Conservation (phyloP, 2,797 vertebrate genomes). For the Gymnoscopelus braueri region DNA sequence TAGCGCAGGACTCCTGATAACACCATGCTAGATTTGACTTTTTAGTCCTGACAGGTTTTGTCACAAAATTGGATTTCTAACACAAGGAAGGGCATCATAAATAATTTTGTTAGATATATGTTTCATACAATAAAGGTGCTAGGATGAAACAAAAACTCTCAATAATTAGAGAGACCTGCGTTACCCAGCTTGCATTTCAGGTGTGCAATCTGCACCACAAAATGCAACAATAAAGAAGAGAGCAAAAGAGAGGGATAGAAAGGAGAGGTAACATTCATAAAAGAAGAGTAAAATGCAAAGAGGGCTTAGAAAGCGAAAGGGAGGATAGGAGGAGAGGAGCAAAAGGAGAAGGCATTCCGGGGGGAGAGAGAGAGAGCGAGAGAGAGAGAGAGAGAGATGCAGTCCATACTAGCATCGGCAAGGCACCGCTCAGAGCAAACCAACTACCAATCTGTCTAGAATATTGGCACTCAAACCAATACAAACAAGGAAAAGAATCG, state of each 20-base stretch:
- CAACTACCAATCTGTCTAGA: conserved; percentile 60
- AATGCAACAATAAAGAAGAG: conserved; percentile 47
- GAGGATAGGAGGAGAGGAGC: too few species aligned
- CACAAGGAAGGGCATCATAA: too few species aligned
- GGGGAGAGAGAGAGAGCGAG: conserved; percentile 27
- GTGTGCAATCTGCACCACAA: conserved; percentile 72
- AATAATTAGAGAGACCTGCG: conserved; percentile 64
- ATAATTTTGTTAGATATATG: too few species aligned
- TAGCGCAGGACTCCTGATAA: conserved; percentile 67
- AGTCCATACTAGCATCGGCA: conserved; percentile 79
- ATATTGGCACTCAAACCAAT: conserved; percentile 69
- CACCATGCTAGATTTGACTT: too few species aligned
- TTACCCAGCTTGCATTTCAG: conserved; percentile 75
- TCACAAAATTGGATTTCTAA: too few species aligned
- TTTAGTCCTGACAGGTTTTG: too few species aligned
- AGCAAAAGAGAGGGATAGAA: conserved; percentile 44
- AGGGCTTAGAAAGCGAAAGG: not conserved
- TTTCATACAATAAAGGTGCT: not conserved
- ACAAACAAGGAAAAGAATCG: conserved; percentile 60
- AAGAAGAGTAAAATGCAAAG: conserved; percentile 56
- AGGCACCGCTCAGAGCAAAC: conserved; percentile 76
- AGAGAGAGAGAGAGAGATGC: conserved; percentile 55
- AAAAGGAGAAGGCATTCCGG: conserved; percentile 41
- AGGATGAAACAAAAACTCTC: not conserved
- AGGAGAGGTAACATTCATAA: conserved; percentile 73